Base-by-base conservation (phyloP, 1,140 invertebrate species). In the Chironomus striatipennis region DNA sequence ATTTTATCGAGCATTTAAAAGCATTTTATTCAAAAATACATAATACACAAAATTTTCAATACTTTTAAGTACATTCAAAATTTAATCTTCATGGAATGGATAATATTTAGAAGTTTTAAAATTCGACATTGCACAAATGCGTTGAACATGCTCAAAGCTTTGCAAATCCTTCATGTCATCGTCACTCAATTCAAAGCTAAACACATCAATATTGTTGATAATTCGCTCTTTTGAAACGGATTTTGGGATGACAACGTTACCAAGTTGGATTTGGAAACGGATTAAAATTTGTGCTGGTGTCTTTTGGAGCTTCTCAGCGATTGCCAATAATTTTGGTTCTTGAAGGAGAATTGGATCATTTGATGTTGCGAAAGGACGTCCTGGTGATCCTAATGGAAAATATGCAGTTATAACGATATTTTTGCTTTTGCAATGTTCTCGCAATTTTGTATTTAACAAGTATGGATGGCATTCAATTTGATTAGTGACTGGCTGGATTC, bases 381-480 rank as follows among this genome's bases (percentile, higher is more conserved):
- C 83, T 2, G 90, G 89, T 12, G 89, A 89, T 9, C 90, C 92
- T 7, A 95, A 83, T 0, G 93, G 92, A 79, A 89, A 89, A 83
- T 95, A 96, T 0, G 90, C 92, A 0, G 89, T 93, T 7, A 96
- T 78, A 3, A 81, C 77, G 74, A 95, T 90, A 20, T 85, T 84
- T 12, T 87, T 84, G 10, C 83, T 78, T 75, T 87, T 85, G 80
- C 91, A 93, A 77, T n/a, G n/a, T n/a, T n/a, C n/a, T n/a, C n/a
- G n/a, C n/a, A n/a, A n/a, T n/a, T n/a, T n/a, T n/a, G n/a, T n/a
- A n/a, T n/a, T n/a, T n/a, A n/a, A n/a, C n/a, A n/a, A n/a, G n/a
- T n/a, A n/a, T n/a, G n/a, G n/a, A 81, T 94, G 91, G 76, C 88
- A 88, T 80, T 95, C 93, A 18, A 93, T 85, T 86, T 95, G 92